Base-by-base conservation (phyloP, 2,113 vertebrate genomes). In the Tragulus kanchil region DNA sequence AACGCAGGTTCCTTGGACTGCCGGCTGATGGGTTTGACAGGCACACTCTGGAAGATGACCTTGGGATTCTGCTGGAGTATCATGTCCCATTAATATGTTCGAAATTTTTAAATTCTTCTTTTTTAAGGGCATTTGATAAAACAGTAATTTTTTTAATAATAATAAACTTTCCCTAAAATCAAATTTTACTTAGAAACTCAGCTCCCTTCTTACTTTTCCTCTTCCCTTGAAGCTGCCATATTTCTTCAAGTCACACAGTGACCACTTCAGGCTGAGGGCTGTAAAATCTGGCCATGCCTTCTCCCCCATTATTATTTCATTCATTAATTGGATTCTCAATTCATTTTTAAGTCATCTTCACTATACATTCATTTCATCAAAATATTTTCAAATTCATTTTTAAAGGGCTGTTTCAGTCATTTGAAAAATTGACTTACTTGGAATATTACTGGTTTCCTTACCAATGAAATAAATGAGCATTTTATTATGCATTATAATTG, bases 401-500 rank as follows among this genome's bases (percentile, higher is more conserved):
- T 89, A 56, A 64, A 82, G 14, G 25, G 6, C 64, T 89, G 19
- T 65, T 90, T 85, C 56, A 62, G 14, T 93, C 48, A 65, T 77
- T 86, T 93, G 84, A 58, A 71, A 93, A 93, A 77, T 61, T 52
- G 42, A 54, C 59, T 81, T 65, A 73, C 16, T 61, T 79, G 62
- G 56, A 86, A 61, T 56, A 78, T 61, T 59, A 26, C 14, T 36
- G 36, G 19, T 82, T 89, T 84, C 58, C 45, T 88, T 48, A 84
- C 52, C 54, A 71, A 12, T 81, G 48, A 93, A 92, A 61, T 54
- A 88, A 87, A 50, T 31, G 31, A 90, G 4, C 19, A 9, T 90
- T 15, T 61, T n/a, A 23, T n/a, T 77, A 61, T 52, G 15, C 21
- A 45, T 79, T 83, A 77, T 54, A 85, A 79, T 21, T 50, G 15